Conservation (phyloP, 2,797 vertebrate species). For the Dermochelys coriacea region DNA sequence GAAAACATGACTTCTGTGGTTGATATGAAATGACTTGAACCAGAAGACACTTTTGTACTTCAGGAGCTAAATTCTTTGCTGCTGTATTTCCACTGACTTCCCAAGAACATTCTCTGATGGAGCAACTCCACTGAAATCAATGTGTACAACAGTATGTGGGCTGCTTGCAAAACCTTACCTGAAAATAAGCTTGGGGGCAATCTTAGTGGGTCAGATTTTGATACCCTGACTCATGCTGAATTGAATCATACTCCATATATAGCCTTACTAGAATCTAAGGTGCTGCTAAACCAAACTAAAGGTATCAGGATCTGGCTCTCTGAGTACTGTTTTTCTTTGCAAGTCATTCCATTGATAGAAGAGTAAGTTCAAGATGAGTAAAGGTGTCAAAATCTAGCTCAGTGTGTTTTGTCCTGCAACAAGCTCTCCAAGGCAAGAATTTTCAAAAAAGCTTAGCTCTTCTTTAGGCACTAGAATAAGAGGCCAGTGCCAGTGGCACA, state of each 20-base stretch:
- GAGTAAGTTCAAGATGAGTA: neutral
- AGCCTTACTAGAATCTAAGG: neutral
- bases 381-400: neutral
- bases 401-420: neutral
- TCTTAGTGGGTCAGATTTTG: neutral
- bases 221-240: neutral
- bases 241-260: neutral
- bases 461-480: neutral
- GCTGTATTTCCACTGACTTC: neutral
- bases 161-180: neutral
- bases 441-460: neutral
- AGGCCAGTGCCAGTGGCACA: neutral
- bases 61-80: neutral
- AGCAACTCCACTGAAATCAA: neutral
- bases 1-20: neutral
- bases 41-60: neutral
- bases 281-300: neutral
- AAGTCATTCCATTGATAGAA: neutral
- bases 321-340: neutral
- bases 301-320: neutral
- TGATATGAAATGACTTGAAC: neutral
- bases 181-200: slow-evolving; percentile 5
- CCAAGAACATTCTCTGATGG: neutral
- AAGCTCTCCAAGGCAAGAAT: neutral
- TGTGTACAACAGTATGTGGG: neutral